Percentiles rank a stretch among this genome's conserved stretches.
Evolutionary conservation across 2,888 invertebrate genomes (phyloP).

Genomic region (Eulithis prunata): DNA sequence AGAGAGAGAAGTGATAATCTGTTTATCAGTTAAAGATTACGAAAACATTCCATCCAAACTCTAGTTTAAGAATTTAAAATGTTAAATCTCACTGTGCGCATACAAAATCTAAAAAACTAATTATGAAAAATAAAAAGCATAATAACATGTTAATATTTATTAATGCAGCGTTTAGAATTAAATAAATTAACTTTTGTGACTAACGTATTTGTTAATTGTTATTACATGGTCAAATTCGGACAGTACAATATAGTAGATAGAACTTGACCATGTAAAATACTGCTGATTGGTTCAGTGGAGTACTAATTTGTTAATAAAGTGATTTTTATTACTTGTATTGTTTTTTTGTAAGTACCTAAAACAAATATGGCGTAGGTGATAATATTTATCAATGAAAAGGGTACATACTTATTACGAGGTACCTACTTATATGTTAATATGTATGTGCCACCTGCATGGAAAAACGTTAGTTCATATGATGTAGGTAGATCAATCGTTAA

Average conservation of each 20-base stretch:
- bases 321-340: constrained; percentile 63
- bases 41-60: constrained; percentile 21
- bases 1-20: neutral
- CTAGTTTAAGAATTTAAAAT: constrained; percentile 6
- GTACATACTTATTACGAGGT: too few species aligned
- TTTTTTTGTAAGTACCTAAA: constrained; percentile 41
- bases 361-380: too few species aligned
- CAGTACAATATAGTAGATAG: constrained; percentile 37
- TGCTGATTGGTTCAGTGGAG: constrained; percentile 63
- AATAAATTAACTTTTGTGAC: constrained; percentile 70
- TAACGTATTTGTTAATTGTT: constrained; percentile 75
- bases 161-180: constrained; percentile 67
- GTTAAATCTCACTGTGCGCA: constrained; percentile 12
- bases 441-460: too few species aligned
- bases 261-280: constrained; percentile 57
- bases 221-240: constrained; percentile 58
- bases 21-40: neutral
- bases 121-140: constrained; percentile 54
- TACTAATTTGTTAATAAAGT: constrained; percentile 84
- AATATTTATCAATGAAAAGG: too few species aligned
- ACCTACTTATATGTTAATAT: too few species aligned
- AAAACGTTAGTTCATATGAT: too few species aligned
- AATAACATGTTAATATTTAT: constrained; percentile 82
- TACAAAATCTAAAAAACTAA: constrained; percentile 7
- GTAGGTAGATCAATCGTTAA: too few species aligned